phyloP scores from a whole-genome alignment of 2,888 invertebrate species.

The Colletes collaris region DNA sequence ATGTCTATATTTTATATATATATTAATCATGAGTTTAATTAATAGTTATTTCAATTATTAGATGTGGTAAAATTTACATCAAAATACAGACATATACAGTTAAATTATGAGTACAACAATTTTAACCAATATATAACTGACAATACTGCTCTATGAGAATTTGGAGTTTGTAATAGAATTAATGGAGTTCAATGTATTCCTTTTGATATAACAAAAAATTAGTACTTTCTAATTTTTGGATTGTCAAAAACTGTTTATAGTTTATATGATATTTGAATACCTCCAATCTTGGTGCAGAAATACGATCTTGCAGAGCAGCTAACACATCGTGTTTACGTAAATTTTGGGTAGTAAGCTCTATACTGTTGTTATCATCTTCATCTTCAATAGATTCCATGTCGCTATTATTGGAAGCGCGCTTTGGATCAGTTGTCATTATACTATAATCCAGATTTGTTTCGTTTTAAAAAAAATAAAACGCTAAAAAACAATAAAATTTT shows the following conservation, averaged over 20 bases:
- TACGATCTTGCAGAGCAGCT: constrained; percentile 85
- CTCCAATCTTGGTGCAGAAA: constrained; percentile 86
- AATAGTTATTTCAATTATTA: neutral
- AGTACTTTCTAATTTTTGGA: neutral
- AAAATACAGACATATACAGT: neutral
- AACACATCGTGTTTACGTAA: constrained; percentile 84
- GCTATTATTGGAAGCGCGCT: constrained; percentile 87
- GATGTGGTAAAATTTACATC: neutral
- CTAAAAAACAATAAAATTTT: neutral
- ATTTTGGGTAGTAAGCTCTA: constrained; percentile 83
- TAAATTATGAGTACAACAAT: neutral
- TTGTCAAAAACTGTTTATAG: constrained; percentile 9
- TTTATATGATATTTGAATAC: constrained; percentile 65
- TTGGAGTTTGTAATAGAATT: neutral
- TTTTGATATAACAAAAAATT: neutral
- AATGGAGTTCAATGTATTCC: neutral
- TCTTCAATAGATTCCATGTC: constrained; percentile 88
- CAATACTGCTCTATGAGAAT: neutral
- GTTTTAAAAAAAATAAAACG: constrained; percentile 13
- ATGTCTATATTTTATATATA: neutral
- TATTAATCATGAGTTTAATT: neutral
- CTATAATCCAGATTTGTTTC: constrained; percentile 64
- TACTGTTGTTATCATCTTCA: constrained; percentile 85
- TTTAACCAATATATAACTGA: neutral
- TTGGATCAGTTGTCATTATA: constrained; percentile 87